Conservation (phyloP, 2,113 vertebrate species). For the Elachura formosa region DNA sequence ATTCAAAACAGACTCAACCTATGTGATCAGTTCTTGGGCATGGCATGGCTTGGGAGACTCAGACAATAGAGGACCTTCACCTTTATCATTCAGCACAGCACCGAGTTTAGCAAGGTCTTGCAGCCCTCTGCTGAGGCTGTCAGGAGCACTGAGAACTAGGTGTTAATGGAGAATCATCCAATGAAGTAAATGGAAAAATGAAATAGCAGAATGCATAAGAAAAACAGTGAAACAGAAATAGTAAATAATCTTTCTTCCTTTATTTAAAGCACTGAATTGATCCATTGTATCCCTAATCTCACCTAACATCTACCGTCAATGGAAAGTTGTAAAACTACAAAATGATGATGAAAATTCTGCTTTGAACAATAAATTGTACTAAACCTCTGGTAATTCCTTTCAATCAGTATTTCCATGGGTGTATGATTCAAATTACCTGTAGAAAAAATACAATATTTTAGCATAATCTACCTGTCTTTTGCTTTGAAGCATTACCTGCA, state of each 20-base stretch:
- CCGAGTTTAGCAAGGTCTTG: background rate
- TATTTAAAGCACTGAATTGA: background rate
- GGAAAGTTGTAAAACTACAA: background rate
- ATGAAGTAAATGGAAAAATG: background rate
- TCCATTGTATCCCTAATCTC: background rate
- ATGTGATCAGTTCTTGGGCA: background rate
- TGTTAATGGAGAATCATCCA: background rate
- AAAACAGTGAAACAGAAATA: background rate
- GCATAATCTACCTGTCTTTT: background rate
- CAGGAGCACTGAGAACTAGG: background rate
- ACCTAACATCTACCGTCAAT: background rate
- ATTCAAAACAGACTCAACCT: background rate
- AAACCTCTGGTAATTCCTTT: background rate
- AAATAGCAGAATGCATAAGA: background rate
- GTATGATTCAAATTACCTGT: background rate
- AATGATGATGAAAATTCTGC: background rate
- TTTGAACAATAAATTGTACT: background rate
- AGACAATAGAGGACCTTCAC: background rate
- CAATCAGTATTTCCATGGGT: background rate
- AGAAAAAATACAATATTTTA: background rate
- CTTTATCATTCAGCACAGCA: background rate
- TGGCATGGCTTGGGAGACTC: background rate
- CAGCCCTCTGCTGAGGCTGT: background rate
- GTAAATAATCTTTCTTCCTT: background rate
- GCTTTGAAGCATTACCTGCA: background rate